Base-by-base conservation (phyloP, 2,113 vertebrate species). In the Blennius ocellaris region DNA sequence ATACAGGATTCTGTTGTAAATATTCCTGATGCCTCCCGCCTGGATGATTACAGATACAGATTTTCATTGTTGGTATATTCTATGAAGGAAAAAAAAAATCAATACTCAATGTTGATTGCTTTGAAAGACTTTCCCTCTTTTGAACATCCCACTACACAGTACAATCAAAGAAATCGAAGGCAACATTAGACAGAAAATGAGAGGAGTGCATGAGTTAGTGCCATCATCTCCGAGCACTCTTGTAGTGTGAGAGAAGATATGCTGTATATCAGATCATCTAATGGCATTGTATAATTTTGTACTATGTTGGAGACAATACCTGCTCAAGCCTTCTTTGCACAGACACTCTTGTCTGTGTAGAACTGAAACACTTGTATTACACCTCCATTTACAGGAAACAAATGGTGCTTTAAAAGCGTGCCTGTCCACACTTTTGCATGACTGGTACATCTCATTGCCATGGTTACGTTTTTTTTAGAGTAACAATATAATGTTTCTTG, bases 391-490 rank as follows among this genome's bases (percentile, higher is more conserved):
- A 61, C 55, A 59, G 53, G 64, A 84, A 86, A 82, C 64, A 89
- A 85, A 87, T 82, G 89, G 88, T 91, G 89, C 84, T 91, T 87
- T 73, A 69, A 82, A 80, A 69, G 60, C 39, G 84, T 90, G 89
- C 82, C 88, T 89, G 75, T 83, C 71, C 70, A 77, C 73, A 88
- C 58, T 82, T 75, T 86, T 70, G 82, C 69, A 76, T 84, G 67
- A 75, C 81, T 84, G 77, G 59, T 66, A 84, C 84, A 83, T 74
- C 74, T 57, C 60, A 80, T 89, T 74, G 73, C 73, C 73, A 85
- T 84, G 83, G 85, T 90, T 87, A 87, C 78, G 56, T 79, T 69
- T 64, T 81, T 30, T 30, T 30, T 30, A 30, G 61, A 61, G 64
- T 76, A 60, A 68, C 44, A 75, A 69, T 64, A 60, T 65, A 67